Conservation (phyloP, 2,113 vertebrate species). For the Stegostoma tigrinum region DNA sequence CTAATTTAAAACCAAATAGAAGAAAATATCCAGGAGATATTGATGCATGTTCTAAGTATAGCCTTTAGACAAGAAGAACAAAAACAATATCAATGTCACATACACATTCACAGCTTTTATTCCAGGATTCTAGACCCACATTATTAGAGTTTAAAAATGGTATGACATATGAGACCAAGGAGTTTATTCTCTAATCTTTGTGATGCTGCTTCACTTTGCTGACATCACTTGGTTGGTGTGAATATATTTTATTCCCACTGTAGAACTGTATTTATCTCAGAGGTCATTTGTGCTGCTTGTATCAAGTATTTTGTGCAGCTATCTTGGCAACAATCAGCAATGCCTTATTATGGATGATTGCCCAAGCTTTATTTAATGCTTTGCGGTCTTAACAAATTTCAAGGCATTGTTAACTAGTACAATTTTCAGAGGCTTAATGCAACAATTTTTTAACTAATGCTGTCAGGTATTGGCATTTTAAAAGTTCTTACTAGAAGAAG, state of each 20-base stretch:
- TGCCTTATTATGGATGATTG: neutral
- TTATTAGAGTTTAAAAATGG: neutral
- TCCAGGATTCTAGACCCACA: neutral
- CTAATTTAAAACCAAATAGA: neutral
- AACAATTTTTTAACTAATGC: neutral
- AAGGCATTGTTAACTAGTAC: neutral
- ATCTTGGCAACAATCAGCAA: neutral
- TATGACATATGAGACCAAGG: neutral
- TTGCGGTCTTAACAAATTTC: neutral
- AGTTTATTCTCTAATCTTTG: conserved; percentile 18
- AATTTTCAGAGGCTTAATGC: neutral
- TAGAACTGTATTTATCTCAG: neutral
- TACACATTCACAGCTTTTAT: neutral
- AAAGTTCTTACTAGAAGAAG: neutral
- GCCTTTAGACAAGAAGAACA: neutral
- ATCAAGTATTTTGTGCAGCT: neutral
- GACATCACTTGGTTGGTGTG: neutral
- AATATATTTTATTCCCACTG: neutral
- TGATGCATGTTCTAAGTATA: neutral
- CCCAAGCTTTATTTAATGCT: neutral
- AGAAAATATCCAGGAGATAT: neutral
- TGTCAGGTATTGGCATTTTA: neutral
- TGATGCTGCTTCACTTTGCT: neutral
- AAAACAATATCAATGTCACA: neutral
- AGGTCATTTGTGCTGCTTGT: neutral